A percentile compares a stretch with the other conserved stretches of the same genome.
These are phyloP conservation scores for Enteromius viviparus DNA, from an alignment of 2,797 vertebrate species.

Conservation along the genomic window DNA sequence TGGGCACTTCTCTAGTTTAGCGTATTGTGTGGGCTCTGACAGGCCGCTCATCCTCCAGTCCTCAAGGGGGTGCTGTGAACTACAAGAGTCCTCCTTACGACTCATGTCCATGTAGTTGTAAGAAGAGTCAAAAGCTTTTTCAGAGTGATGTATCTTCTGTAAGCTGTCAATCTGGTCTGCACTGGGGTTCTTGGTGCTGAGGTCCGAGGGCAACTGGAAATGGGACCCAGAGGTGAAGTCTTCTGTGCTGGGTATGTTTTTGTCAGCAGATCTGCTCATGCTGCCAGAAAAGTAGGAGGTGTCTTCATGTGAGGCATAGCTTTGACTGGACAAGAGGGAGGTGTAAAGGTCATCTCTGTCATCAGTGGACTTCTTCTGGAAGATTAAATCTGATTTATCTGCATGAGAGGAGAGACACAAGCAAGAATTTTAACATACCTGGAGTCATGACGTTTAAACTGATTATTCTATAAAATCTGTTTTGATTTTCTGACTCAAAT, in stretches of 20 bases:
- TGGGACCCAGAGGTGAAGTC: constrained; percentile 80
- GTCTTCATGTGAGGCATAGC: constrained; percentile 54
- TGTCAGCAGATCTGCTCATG: constrained; percentile 26
- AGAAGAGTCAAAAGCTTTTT: constrained; percentile 83
- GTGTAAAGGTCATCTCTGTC: constrained; percentile 89
- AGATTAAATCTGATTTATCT: constrained; percentile 78
- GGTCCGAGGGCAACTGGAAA: constrained; percentile 72
- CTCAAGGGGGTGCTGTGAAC: constrained; percentile 41
- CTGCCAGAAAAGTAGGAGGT: constrained; percentile 60
- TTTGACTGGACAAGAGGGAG: constrained; percentile 83
- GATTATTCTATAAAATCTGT: background rate
- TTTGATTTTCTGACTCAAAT: background rate
- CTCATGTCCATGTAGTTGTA: constrained; percentile 98
- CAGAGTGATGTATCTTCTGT: constrained; percentile 80
- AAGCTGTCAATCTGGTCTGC: constrained; percentile 76
- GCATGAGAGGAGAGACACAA: constrained; percentile 47
- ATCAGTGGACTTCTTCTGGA: constrained; percentile 75
- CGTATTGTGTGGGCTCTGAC: constrained; percentile 52
- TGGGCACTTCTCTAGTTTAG: constrained; percentile 73
- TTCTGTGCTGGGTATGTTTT: constrained; percentile 64
- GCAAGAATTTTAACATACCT: constrained; percentile 18
- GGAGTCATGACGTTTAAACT: background rate
- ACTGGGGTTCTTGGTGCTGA: constrained; percentile 85
- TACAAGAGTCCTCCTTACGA: constrained; percentile 79
- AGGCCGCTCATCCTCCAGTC: constrained; percentile 50